Base-by-base conservation (phyloP, 2,113 vertebrate species). In the Solenodon paradoxus region DNA sequence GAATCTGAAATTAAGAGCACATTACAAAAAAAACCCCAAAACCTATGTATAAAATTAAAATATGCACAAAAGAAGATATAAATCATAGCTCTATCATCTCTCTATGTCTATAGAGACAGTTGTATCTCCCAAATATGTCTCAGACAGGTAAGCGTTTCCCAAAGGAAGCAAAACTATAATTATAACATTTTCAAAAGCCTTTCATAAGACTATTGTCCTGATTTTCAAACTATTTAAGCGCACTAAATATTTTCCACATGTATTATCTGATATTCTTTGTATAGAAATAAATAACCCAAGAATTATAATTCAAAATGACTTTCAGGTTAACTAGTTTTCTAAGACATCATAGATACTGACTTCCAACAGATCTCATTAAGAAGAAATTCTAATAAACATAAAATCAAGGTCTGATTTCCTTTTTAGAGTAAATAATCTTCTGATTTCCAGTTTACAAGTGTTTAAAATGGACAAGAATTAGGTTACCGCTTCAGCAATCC, bases 61-160 rank as follows among this genome's bases (percentile, higher is more conserved):
- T n/a, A n/a, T n/a, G n/a, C n/a, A n/a, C n/a, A n/a, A n/a, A n/a
- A n/a, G n/a, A n/a, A n/a, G n/a, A n/a, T n/a, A n/a, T n/a, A n/a
- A n/a, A n/a, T n/a, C n/a, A n/a, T n/a, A n/a, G n/a, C n/a, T n/a
- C n/a, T n/a, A n/a, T n/a, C n/a, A n/a, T n/a, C n/a, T n/a, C n/a
- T n/a, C n/a, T n/a, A n/a, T n/a, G n/a, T n/a, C n/a, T n/a, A n/a
- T n/a, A n/a, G n/a, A n/a, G n/a, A 87, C n/a, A 63, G 95, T 88
- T 81, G 88, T 88, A 66, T 94, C 82, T 92, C 32, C 95, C 97
- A 97, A 96, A 97, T 77, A 97, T 71, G 79, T 82, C 84, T 95
- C 59, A 53, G n/a, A 97, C 32, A 66, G 77, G 55, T 89, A 92
- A 96, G 80, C 68, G 79, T 95, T 97, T 97, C 85, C 90, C 95